Evolutionary conservation across 2,888 invertebrate genomes (phyloP).

Genomic region (Acanthococcus lagerstroemiae): DNA sequence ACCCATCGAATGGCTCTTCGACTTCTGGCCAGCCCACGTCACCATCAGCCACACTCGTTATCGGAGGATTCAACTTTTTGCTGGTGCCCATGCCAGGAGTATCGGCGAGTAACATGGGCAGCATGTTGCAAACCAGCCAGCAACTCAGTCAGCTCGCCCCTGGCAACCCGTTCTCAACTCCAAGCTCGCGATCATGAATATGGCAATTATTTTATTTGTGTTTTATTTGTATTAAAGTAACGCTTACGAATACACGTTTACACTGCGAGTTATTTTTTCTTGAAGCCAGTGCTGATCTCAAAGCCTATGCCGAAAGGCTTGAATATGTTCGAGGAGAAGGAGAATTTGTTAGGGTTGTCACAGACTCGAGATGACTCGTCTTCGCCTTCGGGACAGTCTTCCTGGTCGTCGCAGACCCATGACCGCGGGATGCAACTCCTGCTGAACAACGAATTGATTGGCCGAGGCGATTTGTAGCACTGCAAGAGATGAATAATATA

Average conservation of each 20-base stretch:
- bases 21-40: not conserved
- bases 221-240: not conserved
- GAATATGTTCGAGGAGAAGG: conserved; percentile 15
- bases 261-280: not conserved
- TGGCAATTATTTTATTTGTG: not conserved
- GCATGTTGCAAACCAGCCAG: conserved; percentile 27
- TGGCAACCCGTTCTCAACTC: conserved; percentile 27
- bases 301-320: conserved; percentile 26
- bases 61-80: conserved; percentile 32
- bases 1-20: not conserved
- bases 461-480: conserved; percentile 31
- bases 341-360: conserved; percentile 10
- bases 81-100: conserved; percentile 28
- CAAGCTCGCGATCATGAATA: not conserved
- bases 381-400: conserved; percentile 42
- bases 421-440: conserved; percentile 40
- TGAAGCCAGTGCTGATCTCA: conserved; percentile 20
- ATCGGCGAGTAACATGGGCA: conserved; percentile 20
- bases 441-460: conserved; percentile 20
- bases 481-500: too few relatives aligned
- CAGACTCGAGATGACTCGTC: conserved; percentile 38
- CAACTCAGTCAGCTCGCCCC: conserved; percentile 26
- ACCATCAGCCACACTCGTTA: conserved; percentile 15
- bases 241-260: not conserved
- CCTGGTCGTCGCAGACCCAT: conserved; percentile 42